Base-by-base conservation (phyloP, 2,888 invertebrate species). In the Atherix ibis region DNA sequence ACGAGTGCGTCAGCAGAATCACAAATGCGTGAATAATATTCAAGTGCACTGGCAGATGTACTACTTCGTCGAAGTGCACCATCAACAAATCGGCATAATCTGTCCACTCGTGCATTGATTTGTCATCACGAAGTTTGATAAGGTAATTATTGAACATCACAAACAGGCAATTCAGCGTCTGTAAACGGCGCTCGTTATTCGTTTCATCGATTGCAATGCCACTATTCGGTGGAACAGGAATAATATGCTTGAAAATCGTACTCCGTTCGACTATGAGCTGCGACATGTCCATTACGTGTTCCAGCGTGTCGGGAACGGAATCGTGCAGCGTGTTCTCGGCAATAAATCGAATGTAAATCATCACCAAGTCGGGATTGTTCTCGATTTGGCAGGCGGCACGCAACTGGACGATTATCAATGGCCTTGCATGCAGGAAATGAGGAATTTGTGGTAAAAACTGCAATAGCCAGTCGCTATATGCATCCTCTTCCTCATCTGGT, bases 221-320 rank as follows among this genome's bases (percentile, higher is more conserved):
- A 47, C 36, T 53, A 49, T 38, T 57, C 58, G 37, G 57, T 50
- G 38, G 68, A 3, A 67, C 58, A 2, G 71, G 82, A 33, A 88
- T 64, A 43, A 91, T 78, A 42, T 81, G 79, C 31, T 76, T 75
- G 48, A 87, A 78, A 48, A 94, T 80, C 5, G 83, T 82, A 41
- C 81, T 80, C 13, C 94, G 68, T 59, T 94, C 92, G 36, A 94
- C 91, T 40, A 94, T 79, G 45, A 92, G 64, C 45, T 89, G 88
- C 9, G 88, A 83, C 54, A 94, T 72, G 55, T 92, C 92, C 62
- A 77, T 69, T 0, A 67, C 74, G 31, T 80, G 62, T 46, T 78
- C 78, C 28, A 74, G 66, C 48, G 80, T 63, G 40, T 78, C 76
- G 1, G 70, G 68, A 2, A 78, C 66, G 3, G 72, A 64, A 50